Percentiles rank a stretch among this genome's conserved stretches.
phyloP scores from a whole-genome alignment of 1,140 invertebrate genomes.

The Sycobia sp. region DNA sequence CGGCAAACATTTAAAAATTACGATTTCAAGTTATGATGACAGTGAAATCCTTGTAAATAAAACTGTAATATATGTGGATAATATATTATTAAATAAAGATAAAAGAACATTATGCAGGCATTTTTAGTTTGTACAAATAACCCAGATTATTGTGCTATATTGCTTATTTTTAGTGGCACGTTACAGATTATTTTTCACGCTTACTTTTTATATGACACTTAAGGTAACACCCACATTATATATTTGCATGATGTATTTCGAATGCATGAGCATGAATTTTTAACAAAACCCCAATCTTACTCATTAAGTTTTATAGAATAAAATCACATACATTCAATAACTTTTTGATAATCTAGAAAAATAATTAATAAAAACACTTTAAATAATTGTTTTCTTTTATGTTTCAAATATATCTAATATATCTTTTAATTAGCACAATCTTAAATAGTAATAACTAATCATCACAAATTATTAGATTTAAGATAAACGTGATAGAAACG shows the following conservation, averaged over 20 bases:
- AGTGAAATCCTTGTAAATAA: constrained; percentile 32
- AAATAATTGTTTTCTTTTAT: too few species aligned
- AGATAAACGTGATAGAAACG: too few species aligned
- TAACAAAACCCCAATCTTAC: background rate
- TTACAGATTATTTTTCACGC: background rate
- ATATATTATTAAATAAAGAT: constrained; percentile 38
- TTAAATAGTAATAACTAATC: too few species aligned
- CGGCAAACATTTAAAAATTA: constrained; percentile 10
- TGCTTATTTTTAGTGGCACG: background rate
- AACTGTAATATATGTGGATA: constrained; percentile 36
- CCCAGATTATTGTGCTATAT: constrained; percentile 16
- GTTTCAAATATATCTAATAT: too few species aligned
- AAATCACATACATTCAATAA: background rate
- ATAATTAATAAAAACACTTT: too few species aligned
- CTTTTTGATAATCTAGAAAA: too few species aligned
- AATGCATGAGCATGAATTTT: constrained; percentile 9
- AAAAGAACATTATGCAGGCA: constrained; percentile 27
- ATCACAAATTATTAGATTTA: too few species aligned
- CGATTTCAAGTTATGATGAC: constrained; percentile 19
- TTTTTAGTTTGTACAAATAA: constrained; percentile 17
- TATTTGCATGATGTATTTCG: constrained; percentile 1
- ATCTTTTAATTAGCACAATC: too few species aligned
- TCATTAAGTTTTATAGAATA: background rate
- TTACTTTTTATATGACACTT: background rate
- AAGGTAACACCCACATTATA: background rate